Conservation (phyloP, 2,888 invertebrate species). For the Hemicrepidius hirtus region DNA sequence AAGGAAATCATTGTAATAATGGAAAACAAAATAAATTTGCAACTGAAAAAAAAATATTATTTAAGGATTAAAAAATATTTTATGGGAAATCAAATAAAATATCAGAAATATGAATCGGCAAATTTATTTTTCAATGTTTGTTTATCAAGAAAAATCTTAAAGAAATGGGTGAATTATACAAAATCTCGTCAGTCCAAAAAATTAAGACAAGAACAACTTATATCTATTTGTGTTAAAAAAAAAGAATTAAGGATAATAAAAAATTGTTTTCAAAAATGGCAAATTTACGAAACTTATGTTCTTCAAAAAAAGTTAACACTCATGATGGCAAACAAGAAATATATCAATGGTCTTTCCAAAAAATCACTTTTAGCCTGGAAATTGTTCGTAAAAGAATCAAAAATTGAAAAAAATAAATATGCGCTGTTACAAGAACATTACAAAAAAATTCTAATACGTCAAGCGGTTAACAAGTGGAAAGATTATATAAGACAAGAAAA, state of each 20-base stretch:
- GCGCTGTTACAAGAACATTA: not conserved
- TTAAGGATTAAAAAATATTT: slow-evolving; percentile 20
- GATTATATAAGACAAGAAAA: slow-evolving; percentile 49
- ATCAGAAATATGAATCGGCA: slow-evolving; percentile 37
- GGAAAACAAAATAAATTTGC: not conserved
- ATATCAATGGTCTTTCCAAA: slow-evolving; percentile 3
- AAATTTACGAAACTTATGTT: slow-evolving; percentile 6
- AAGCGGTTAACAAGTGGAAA: slow-evolving; percentile 46
- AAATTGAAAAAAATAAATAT: not conserved
- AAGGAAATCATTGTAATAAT: not conserved
- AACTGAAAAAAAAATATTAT: slow-evolving; percentile 32
- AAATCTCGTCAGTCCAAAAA: not conserved
- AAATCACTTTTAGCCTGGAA: not conserved
- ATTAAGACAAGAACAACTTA: not conserved
- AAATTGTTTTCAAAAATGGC: slow-evolving; percentile 52
- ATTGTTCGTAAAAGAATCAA: not conserved
- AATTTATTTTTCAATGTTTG: slow-evolving; percentile 22
- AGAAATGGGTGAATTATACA: not conserved
- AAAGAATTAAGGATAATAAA: slow-evolving; percentile 32
- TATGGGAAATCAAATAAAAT: slow-evolving; percentile 28
- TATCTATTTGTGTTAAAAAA: slow-evolving; percentile 37
- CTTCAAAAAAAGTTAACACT: slow-evolving; percentile 4
- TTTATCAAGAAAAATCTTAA: slow-evolving; percentile 29
- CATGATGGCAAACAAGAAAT: not conserved
- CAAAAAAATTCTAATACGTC: not conserved